Evolutionary conservation across 2,797 vertebrate species (phyloP).

Genomic region (Craterocephalus amniculus): DNA sequence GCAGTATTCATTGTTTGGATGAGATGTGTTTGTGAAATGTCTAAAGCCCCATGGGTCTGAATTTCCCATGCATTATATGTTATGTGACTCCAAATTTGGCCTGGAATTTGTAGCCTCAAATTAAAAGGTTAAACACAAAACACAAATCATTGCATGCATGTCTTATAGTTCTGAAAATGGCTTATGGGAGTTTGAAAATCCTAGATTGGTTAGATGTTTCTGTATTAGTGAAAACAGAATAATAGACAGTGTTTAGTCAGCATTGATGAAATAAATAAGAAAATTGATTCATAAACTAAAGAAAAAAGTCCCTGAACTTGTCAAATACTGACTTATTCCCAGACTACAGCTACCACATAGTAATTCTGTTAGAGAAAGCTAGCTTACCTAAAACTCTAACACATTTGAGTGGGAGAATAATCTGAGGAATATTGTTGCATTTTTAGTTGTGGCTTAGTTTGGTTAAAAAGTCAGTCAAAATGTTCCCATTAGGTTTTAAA

Average conservation of each 20-base stretch:
- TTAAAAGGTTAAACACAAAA: not conserved
- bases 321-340: not conserved
- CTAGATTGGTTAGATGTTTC: not conserved
- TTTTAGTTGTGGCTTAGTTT: not conserved
- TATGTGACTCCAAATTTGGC: not conserved
- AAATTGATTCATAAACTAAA: not conserved
- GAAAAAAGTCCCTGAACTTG: not conserved
- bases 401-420: not conserved
- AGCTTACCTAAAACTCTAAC: not conserved
- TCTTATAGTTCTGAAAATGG: not conserved
- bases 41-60: not conserved
- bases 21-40: constrained; percentile 21
- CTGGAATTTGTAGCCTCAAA: not conserved
- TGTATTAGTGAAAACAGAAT: not conserved
- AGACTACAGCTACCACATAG: no score
- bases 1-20: constrained; percentile 42
- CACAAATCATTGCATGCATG: not conserved
- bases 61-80: not conserved
- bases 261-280: not conserved
- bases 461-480: not conserved
- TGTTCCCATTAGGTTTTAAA: not conserved
- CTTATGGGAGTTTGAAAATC: not conserved
- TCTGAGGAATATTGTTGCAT: not conserved
- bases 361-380: not conserved
- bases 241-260: not conserved